Conservation (phyloP, 2,888 invertebrate genomes). For the Eurytoma adleriae region DNA sequence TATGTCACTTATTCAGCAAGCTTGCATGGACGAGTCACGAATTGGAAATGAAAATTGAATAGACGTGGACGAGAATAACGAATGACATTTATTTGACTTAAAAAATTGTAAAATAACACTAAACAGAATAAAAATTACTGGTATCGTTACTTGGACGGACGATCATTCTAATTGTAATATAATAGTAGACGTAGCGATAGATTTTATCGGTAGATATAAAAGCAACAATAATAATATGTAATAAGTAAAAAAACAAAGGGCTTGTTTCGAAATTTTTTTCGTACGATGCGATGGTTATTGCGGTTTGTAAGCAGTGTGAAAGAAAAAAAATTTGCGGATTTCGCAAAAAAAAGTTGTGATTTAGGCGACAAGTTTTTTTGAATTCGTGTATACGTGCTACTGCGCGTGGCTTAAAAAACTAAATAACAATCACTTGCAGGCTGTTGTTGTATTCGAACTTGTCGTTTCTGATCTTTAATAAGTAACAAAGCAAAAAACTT, state of each 20-base stretch:
- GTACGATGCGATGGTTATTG: slow-evolving; percentile 41
- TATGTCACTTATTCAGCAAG: slow-evolving; percentile 9
- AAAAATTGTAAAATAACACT: slow-evolving; percentile 51
- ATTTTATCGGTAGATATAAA: slow-evolving; percentile 63
- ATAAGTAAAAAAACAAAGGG: slow-evolving; percentile 49
- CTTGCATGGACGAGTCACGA: slow-evolving; percentile 23
- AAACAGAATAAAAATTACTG: slow-evolving; percentile 48
- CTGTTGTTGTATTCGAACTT: slow-evolving; percentile 48
- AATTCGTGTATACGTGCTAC: slow-evolving; percentile 40
- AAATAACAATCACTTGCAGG: slow-evolving; percentile 54
- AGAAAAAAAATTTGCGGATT: slow-evolving; percentile 3
- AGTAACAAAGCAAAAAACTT: slow-evolving; percentile 34
- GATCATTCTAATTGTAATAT: slow-evolving; percentile 68
- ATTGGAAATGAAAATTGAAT: slow-evolving; percentile 11
- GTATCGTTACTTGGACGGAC: slow-evolving; percentile 58
- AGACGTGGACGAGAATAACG: slow-evolving; percentile 15
- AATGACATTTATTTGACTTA: slow-evolving; percentile 47
- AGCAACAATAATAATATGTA: slow-evolving; percentile 65
- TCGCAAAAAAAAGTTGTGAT: neutral
- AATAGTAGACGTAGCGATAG: slow-evolving; percentile 64
- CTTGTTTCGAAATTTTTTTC: slow-evolving; percentile 51
- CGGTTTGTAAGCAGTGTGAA: slow-evolving; percentile 17
- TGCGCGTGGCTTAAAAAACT: slow-evolving; percentile 49
- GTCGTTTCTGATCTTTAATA: slow-evolving; percentile 48
- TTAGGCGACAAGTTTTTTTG: slow-evolving; percentile 37